These are phyloP conservation scores for Azorinus chamasolen DNA, from an alignment of 2,888 invertebrate species.

Conservation along the genomic window DNA sequence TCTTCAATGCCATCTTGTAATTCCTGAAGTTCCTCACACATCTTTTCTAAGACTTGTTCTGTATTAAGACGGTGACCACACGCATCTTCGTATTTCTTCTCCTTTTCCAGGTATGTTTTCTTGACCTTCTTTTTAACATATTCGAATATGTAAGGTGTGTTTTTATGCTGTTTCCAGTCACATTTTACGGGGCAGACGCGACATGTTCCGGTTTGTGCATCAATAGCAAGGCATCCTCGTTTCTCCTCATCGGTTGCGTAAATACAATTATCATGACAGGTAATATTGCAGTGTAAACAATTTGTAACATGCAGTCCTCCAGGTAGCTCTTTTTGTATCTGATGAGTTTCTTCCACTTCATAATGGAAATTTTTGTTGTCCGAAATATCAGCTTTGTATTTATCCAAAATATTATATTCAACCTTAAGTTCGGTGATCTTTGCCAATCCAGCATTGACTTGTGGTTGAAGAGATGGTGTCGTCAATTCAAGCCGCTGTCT, in stretches of 20 bases:
- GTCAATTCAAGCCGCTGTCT: slow-evolving; percentile 59
- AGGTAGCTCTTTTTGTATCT: slow-evolving; percentile 32
- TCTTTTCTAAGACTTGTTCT: slow-evolving; percentile 18
- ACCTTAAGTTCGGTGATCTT: slow-evolving; percentile 33
- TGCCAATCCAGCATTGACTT: slow-evolving; percentile 37
- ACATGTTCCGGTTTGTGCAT: slow-evolving; percentile 36
- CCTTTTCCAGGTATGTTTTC: slow-evolving; percentile 62
- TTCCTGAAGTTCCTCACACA: slow-evolving; percentile 38
- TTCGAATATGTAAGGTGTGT: slow-evolving; percentile 36
- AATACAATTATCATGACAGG: slow-evolving; percentile 50
- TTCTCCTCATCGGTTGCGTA: slow-evolving; percentile 48
- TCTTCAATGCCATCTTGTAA: slow-evolving; percentile 32
- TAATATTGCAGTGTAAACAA: slow-evolving; percentile 47
- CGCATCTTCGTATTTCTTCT: slow-evolving; percentile 60
- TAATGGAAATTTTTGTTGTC: slow-evolving; percentile 54
- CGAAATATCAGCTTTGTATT: slow-evolving; percentile 40
- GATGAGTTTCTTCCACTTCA: slow-evolving; percentile 35
- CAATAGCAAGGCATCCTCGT: slow-evolving; percentile 45
- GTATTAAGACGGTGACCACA: slow-evolving; percentile 27
- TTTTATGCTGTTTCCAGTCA: slow-evolving; percentile 48
- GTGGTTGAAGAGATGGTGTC: slow-evolving; percentile 36
- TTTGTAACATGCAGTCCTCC: slow-evolving; percentile 54
- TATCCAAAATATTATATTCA: slow-evolving; percentile 36
- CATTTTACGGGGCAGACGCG: slow-evolving; percentile 39
- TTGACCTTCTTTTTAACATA: slow-evolving; percentile 7